These are phyloP conservation scores for Osedax fenrisi DNA, from an alignment of 2,888 invertebrate species.

Conservation along the genomic window DNA sequence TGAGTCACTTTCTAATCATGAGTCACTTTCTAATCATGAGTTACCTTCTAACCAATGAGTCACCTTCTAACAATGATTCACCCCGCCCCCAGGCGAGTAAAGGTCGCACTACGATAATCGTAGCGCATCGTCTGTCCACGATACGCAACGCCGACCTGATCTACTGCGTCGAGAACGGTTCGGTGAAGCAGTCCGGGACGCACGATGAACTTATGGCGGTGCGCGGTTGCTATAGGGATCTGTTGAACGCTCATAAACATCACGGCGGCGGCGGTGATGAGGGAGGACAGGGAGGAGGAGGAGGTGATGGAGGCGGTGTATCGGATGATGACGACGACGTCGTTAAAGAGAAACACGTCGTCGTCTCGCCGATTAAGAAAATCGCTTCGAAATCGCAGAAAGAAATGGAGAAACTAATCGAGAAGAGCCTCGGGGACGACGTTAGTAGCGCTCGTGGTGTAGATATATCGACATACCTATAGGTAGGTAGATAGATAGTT, in stretches of 20 bases:
- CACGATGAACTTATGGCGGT: constrained; percentile 37
- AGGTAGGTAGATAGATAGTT: no score
- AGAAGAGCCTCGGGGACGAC: no score
- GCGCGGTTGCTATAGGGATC: constrained; percentile 47
- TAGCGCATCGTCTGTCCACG: constrained; percentile 51
- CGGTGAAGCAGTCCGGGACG: constrained; percentile 37
- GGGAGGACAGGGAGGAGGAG: no score
- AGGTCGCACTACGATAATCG: constrained; percentile 49
- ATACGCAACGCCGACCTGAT: constrained; percentile 60
- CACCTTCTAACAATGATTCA: no score
- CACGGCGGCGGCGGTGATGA: background rate
- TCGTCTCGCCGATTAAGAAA: background rate
- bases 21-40: no score
- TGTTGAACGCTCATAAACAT: constrained; percentile 48
- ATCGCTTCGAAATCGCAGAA: background rate
- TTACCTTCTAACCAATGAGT: no score
- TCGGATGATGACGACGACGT: no score
- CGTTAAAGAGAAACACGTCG: no score
- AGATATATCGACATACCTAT: no score
- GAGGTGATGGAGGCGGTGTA: no score
- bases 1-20: no score
- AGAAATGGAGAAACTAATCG: background rate
- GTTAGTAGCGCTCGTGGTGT: no score
- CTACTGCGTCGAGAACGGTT: constrained; percentile 32
- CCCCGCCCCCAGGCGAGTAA: constrained; percentile 40